Base-by-base conservation (phyloP, 2,888 invertebrate species). In the Carabus problematicus region DNA sequence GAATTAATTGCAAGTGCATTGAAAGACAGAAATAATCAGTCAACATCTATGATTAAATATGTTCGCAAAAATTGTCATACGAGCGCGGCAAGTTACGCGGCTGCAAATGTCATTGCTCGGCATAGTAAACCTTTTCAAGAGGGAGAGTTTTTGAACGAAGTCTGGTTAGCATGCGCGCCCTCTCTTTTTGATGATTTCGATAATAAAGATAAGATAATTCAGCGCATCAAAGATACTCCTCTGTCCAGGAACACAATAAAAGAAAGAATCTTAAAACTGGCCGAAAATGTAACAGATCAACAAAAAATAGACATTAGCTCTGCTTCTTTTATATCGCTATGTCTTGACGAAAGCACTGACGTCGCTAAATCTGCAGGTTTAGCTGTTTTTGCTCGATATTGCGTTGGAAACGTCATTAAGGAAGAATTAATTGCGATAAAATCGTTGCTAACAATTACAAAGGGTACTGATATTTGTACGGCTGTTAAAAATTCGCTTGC, bases 181-280 rank as follows among this genome's bases (percentile, higher is more conserved):
- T n/a, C n/a, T n/a, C n/a, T n/a, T n/a, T n/a, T n/a, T n/a, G n/a
- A n/a, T n/a, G n/a, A n/a, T n/a, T n/a, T 72, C 55, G 72, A 70
- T 41, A 70, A 70, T 63, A 68, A 67, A 61, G 69, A 72, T 64
- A 68, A 69, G 60, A 70, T 60, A 52, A 72, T 72, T 67, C 54
- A 60, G 54, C 58, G 68, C 62, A 70, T 71, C 60, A 72, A 71
- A 71, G 68, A 73, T 67, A 67, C 61, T 63, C 71, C 71, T 70
- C 64, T 73, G 19, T 66, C 71, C 43, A 71, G 74, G 70, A 73
- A 72, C 70, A 72, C 70, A 55, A 68, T 74, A 66, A 73, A 72
- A 72, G n/a, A n/a, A n/a, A n/a, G 68, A 73, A 74, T 73, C 61
- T 69, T 72, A 64, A 68, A 72, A 70, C 70, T 74, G 71, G 71